A percentile compares a stretch with the other conserved stretches of the same genome.
phyloP scores from a whole-genome alignment of 2,113 vertebrate species.

The Aptenodytes forsteri region DNA sequence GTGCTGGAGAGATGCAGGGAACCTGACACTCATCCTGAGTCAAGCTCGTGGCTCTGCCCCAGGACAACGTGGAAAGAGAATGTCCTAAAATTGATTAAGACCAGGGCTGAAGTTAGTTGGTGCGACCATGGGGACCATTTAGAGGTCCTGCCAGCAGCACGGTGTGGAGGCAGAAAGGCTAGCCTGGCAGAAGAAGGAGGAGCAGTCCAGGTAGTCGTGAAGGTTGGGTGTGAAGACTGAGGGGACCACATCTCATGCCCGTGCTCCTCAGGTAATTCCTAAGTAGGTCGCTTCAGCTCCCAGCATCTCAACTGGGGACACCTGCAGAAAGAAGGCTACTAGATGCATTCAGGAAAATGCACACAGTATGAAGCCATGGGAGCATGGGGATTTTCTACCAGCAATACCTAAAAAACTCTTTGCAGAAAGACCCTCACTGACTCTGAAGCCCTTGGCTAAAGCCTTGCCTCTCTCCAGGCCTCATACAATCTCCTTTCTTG shows the following conservation, averaged over 20 bases:
- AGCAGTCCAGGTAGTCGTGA: fast-evolving
- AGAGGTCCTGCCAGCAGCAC: neutral
- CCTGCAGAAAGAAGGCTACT: neutral
- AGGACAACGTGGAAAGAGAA: neutral
- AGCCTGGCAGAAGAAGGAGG: neutral
- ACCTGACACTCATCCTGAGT: neutral
- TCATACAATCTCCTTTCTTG: neutral
- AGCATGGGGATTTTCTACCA: fast-evolving
- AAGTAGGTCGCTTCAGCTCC: neutral
- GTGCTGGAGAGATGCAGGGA: neutral
- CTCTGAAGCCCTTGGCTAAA: neutral
- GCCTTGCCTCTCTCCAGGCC: neutral
- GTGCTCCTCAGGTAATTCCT: neutral
- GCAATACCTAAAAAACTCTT: neutral
- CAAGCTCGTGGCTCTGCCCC: neutral
- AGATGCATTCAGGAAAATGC: neutral
- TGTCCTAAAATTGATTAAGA: neutral
- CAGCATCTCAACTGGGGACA: neutral
- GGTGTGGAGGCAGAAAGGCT: neutral
- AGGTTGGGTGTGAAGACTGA: neutral
- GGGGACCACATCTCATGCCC: neutral
- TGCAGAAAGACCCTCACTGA: neutral
- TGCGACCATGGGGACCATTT: neutral
- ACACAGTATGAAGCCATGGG: neutral
- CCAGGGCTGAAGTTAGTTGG: neutral